phyloP scores from a whole-genome alignment of 2,797 vertebrate genomes.

The Florisuga fusca region DNA sequence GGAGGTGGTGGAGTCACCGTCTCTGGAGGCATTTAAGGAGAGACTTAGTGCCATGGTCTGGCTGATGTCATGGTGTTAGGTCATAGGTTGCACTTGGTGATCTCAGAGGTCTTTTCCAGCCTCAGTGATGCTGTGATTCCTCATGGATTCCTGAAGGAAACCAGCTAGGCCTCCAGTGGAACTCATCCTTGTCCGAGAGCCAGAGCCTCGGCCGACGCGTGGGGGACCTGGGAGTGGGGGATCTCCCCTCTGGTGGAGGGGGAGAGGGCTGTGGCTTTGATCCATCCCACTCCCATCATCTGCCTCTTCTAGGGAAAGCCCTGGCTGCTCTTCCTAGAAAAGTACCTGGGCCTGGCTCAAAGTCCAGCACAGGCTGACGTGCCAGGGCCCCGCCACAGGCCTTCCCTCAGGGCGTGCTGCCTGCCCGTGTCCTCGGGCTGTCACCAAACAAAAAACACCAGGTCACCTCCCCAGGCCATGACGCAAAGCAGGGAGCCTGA shows the following conservation, averaged over 20 bases:
- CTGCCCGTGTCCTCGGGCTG: fast-evolving
- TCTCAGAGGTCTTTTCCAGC: no score
- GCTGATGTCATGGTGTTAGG: no score
- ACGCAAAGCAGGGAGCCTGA: background rate
- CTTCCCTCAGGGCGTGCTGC: fast-evolving
- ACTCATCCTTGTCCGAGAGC: fast-evolving
- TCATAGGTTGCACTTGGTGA: no score
- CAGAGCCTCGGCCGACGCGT: fast-evolving
- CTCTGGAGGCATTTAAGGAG: no score
- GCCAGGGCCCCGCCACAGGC: background rate
- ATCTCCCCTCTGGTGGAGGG: fast-evolving
- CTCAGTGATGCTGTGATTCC: no score
- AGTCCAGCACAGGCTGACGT: background rate
- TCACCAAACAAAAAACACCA: background rate
- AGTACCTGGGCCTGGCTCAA: background rate
- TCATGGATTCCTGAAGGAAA: background rate
- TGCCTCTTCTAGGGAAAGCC: background rate
- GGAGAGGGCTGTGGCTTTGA: background rate
- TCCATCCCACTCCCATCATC: fast-evolving
- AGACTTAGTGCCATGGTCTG: no score
- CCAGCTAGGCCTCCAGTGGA: background rate
- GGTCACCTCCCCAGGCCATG: fast-evolving
- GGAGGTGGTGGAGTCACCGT: no score
- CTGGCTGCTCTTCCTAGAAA: background rate
- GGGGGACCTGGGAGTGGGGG: background rate